Evolutionary conservation across 2,113 vertebrate species (phyloP).

Genomic region (Spermophilus dauricus): DNA sequence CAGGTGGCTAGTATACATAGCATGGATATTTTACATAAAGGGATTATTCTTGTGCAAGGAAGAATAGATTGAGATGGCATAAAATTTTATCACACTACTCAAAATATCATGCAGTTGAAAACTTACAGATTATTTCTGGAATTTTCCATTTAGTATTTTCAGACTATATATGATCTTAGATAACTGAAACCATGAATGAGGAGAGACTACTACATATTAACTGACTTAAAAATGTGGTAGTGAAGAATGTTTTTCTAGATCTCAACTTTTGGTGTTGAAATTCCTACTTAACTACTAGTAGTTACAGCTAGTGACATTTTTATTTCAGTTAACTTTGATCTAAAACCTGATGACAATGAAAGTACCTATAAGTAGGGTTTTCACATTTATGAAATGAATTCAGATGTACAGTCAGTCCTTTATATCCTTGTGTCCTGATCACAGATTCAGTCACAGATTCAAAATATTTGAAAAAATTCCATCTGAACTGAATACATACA

Average conservation of each 20-base stretch:
- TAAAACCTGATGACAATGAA: slow-evolving; percentile 25
- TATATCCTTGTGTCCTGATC: background rate
- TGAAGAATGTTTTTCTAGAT: background rate
- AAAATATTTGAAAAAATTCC: background rate
- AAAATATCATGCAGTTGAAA: background rate
- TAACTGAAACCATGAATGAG: background rate
- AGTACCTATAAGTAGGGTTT: background rate
- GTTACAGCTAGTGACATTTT: background rate
- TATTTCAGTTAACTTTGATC: background rate
- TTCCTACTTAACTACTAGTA: background rate
- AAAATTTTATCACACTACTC: background rate
- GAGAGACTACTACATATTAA: background rate
- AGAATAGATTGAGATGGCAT: background rate
- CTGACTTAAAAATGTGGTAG: background rate
- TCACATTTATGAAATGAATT: background rate
- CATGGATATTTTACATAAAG: background rate
- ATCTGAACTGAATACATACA: background rate
- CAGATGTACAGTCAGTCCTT: background rate
- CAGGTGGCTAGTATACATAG: background rate
- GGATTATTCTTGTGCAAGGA: background rate
- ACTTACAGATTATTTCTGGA: background rate
- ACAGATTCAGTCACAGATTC: background rate
- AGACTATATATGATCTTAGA: background rate
- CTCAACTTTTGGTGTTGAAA: background rate
- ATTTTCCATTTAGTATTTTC: background rate